Conservation (phyloP, 2,113 vertebrate genomes). For the Megaleporinus macrocephalus region DNA sequence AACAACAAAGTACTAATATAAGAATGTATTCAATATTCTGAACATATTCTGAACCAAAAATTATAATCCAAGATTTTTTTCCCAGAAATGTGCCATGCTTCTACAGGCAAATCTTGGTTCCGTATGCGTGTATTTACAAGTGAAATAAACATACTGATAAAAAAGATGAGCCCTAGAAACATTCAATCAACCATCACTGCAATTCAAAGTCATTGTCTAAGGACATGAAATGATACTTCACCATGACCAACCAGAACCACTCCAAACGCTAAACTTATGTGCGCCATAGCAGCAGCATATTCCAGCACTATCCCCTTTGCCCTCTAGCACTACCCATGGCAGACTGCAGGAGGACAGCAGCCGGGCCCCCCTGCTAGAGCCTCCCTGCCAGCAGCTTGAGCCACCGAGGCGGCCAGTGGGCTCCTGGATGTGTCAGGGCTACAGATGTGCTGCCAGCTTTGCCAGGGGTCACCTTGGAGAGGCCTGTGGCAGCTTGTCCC, state of each 20-base stretch:
- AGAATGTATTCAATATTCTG: neutral
- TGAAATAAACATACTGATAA: neutral
- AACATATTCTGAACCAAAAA: neutral
- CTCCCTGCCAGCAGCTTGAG: conserved; percentile 48
- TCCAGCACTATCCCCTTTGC: conserved; percentile 41
- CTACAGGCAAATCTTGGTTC: too few relatives aligned
- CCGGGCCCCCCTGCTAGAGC: conserved; percentile 48
- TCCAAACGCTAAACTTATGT: conserved; percentile 49
- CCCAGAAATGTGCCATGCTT: too few relatives aligned
- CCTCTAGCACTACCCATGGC: conserved; percentile 45
- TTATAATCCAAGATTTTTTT: too few relatives aligned
- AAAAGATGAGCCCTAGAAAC: neutral
- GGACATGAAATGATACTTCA: conserved; percentile 7
- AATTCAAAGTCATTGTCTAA: neutral
- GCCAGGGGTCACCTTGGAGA: conserved; percentile 69
- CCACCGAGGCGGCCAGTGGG: conserved; percentile 46
- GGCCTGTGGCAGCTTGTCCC: conserved; percentile 59
- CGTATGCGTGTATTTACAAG: neutral
- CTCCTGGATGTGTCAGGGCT: conserved; percentile 59
- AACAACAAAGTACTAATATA: neutral
- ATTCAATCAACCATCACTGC: neutral
- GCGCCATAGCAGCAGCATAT: conserved; percentile 50
- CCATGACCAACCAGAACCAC: conserved; percentile 11
- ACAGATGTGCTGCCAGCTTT: conserved; percentile 70
- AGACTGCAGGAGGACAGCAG: conserved; percentile 51